Conservation (phyloP, 1,140 invertebrate species). For the Temnothorax curvispinosus region DNA sequence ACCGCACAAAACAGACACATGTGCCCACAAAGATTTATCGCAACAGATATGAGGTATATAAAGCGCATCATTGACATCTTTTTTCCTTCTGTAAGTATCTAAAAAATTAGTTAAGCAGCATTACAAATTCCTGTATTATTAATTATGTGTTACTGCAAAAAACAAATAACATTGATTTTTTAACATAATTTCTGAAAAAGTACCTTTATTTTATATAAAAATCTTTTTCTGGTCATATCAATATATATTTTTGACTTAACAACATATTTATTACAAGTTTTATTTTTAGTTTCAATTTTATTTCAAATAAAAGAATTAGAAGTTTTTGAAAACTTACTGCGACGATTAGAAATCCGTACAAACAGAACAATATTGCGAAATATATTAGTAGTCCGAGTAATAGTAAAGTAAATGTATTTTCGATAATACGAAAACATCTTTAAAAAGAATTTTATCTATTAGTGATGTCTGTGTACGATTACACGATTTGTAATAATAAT, state of each 20-base stretch:
- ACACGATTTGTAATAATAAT: not conserved
- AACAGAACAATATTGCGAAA: not conserved
- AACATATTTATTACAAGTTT: not conserved
- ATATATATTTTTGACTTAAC: too few relatives aligned
- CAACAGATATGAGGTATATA: not conserved
- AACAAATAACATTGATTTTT: not conserved
- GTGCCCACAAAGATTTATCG: slow-evolving; percentile 6
- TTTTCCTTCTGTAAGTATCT: slow-evolving; percentile 14
- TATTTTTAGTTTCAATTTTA: not conserved
- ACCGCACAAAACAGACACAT: slow-evolving; percentile 37
- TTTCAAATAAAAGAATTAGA: not conserved
- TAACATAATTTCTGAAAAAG: too few relatives aligned
- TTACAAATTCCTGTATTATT: not conserved
- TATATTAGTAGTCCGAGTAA: slow-evolving; percentile 1
- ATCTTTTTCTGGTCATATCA: not conserved
- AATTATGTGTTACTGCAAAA: not conserved
- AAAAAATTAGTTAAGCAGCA: not conserved
- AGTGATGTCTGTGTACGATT: not conserved
- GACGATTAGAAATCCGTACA: slow-evolving; percentile 33
- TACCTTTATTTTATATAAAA: not conserved
- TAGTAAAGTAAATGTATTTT: slow-evolving; percentile 31
- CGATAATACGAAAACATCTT: slow-evolving; percentile 22
- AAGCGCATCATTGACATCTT: slow-evolving; percentile 26
- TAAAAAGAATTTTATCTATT: not conserved
- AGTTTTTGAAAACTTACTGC: slow-evolving; percentile 24